Conservation (phyloP, 2,113 vertebrate genomes). For the Callocephalon fimbriatum region DNA sequence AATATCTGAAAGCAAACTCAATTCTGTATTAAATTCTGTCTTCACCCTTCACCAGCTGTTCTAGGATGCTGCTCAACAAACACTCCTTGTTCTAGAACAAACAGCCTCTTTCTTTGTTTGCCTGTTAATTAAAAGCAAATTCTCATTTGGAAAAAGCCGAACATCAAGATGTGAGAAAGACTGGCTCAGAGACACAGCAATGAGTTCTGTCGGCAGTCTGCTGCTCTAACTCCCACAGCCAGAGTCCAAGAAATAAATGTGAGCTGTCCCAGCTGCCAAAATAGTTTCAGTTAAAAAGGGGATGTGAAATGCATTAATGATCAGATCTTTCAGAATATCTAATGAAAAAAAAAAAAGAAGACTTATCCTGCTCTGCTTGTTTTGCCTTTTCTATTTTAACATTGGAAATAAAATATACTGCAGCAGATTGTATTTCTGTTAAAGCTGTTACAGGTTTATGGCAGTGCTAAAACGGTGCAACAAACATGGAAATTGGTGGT, state of each 20-base stretch:
- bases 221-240: neutral
- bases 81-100: constrained; percentile 25
- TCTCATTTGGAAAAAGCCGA: neutral
- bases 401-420: constrained; percentile 62
- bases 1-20: neutral
- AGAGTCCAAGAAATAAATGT: constrained; percentile 11
- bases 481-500: constrained; percentile 67
- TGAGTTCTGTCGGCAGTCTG: neutral
- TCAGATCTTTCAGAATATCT: constrained; percentile 22
- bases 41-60: constrained; percentile 3
- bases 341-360: neutral
- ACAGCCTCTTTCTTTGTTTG: constrained; percentile 35
- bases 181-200: neutral
- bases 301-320: neutral
- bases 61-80: constrained; percentile 14
- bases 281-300: neutral
- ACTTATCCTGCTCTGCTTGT: neutral
- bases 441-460: constrained; percentile 70
- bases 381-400: constrained; percentile 51
- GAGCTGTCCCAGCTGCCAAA: neutral
- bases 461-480: constrained; percentile 62
- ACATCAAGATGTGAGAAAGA: constrained; percentile 19
- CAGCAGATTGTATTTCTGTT: constrained; percentile 68
- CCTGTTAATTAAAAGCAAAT: constrained; percentile 57
- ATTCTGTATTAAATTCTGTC: neutral